Conservation (phyloP, 1,140 invertebrate species). For the Scaptomyza montana region DNA sequence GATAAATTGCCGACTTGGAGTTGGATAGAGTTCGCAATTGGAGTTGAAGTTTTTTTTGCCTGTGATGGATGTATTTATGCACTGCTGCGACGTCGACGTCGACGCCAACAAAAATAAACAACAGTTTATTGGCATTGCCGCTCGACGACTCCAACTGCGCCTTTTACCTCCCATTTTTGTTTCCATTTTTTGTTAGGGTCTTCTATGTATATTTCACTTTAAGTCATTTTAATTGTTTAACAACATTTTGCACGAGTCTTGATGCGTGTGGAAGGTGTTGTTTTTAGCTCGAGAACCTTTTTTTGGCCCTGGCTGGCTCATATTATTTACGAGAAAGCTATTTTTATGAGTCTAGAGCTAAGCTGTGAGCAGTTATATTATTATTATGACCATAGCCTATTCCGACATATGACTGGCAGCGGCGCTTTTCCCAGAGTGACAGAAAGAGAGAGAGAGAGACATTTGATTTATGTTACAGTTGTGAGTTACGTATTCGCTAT, state of each 20-base stretch:
- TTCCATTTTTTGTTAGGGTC: neutral
- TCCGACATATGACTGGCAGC: slow-evolving; percentile 50
- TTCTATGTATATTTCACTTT: neutral
- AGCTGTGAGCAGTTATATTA: neutral
- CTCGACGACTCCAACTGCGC: slow-evolving; percentile 1
- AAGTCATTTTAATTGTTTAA: slow-evolving; percentile 71
- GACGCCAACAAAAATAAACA: slow-evolving; percentile 74
- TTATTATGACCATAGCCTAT: neutral
- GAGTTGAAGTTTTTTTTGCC: slow-evolving; percentile 34
- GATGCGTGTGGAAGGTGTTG: slow-evolving; percentile 55
- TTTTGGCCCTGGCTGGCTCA: neutral
- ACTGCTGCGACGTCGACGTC: slow-evolving; percentile 54
- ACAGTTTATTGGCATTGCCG: slow-evolving; percentile 74
- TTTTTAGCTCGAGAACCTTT: slow-evolving; percentile 58
- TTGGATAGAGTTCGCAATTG: slow-evolving; percentile 35
- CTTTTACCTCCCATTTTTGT: neutral
- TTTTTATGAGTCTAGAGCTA: slow-evolving; percentile 53
- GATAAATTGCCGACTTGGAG: slow-evolving; percentile 72
- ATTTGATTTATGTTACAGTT: slow-evolving; percentile 69
- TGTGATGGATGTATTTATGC: slow-evolving; percentile 69
- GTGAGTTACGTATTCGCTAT: slow-evolving; percentile 50
- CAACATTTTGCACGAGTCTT: slow-evolving; percentile 60
- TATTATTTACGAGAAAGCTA: slow-evolving; percentile 64
- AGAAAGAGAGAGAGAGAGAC: neutral
- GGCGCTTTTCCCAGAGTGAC: slow-evolving; percentile 45